Evolutionary conservation across 2,113 vertebrate genomes (phyloP), one percentile per base, ranked within the genome.

Genomic region (Xyliphius kryptos): DNA sequence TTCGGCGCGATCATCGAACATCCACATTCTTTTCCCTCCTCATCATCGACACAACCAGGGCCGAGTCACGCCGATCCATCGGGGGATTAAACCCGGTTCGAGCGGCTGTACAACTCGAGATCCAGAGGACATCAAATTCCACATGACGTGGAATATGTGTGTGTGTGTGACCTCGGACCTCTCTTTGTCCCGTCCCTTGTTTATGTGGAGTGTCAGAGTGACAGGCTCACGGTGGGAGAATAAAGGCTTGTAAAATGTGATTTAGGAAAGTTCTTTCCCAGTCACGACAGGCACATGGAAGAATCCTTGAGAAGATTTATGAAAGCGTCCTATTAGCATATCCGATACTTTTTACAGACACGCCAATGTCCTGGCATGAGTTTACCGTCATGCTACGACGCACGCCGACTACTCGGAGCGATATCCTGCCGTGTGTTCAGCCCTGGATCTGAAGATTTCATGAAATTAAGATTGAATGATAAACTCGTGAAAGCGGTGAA

Each of bases 11-110:
- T 63, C 26, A 20, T 56, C 50, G 20, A 59, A 26, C 38, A 51
- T 58, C 69, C 55, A 15, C 74, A 83, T 83, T 80, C 79, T 73
- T 81, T 61, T 2, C 48, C 54, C 56, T 66, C 72, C 38, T 80
- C 75, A 77, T 82, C 78, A 82, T 58, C 61, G 69, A 75, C 64
- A 75, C 65, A 37, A 57, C 12, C 63, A 76, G 48, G n/a, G 57
- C 53, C 62, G 55, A 61, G 61, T 64, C 51, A 16, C 43, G n/a
- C 8, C 20, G 41, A 19, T 40, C 9, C 16, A n/a, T 47, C 51
- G 40, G 26, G 68, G 58, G 67, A 73, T 78, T 66, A 77, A 75
- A 72, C 73, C n/a, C n/a, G n/a, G n/a, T n/a, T n/a, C n/a, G n/a
- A n/a, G n/a, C n/a, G n/a, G 37, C 57, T 56, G 16, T 26, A n/a